phyloP scores from a whole-genome alignment of 2,113 vertebrate species.

The Abramis brama region DNA sequence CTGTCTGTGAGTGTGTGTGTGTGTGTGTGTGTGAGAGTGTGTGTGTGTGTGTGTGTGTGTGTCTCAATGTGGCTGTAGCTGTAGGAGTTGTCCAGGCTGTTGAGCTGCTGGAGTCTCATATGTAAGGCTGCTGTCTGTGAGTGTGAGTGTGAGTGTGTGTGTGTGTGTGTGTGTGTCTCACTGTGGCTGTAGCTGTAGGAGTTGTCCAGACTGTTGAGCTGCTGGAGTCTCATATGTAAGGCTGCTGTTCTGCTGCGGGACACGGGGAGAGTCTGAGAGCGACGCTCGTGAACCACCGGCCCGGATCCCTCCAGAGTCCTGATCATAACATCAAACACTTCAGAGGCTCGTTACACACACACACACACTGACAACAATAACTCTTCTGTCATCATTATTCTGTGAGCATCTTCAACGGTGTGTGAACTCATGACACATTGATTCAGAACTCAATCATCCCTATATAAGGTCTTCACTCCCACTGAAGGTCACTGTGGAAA shows the following conservation, averaged over 20 bases:
- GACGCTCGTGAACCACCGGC: constrained; percentile 96
- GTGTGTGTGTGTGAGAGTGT: no score
- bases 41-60: no score
- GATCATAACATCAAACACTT: neutral
- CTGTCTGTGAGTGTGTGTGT: no score
- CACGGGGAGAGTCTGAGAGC: constrained; percentile 99
- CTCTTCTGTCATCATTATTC: neutral
- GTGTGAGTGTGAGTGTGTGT: constrained; percentile 58
- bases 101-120: constrained; percentile 99
- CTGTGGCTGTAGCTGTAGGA: constrained; percentile 99
- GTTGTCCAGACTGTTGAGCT: constrained; percentile 99
- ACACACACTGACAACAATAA: neutral
- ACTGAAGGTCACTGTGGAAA: no score
- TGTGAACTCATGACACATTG: no score
- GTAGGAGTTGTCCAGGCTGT: constrained; percentile 99
- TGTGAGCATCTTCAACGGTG: no score
- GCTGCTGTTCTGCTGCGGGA: constrained; percentile 99
- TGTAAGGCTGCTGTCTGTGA: constrained; percentile 91
- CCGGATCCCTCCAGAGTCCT: constrained; percentile 99
- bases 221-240: constrained; percentile 99
- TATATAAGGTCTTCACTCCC: no score
- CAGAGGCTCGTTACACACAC: neutral
- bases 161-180: constrained; percentile 78
- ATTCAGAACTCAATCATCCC: no score
- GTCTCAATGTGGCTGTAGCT: constrained; percentile 99